Conservation (phyloP, 1,140 invertebrate genomes). For the Neodiprion virginianus region DNA sequence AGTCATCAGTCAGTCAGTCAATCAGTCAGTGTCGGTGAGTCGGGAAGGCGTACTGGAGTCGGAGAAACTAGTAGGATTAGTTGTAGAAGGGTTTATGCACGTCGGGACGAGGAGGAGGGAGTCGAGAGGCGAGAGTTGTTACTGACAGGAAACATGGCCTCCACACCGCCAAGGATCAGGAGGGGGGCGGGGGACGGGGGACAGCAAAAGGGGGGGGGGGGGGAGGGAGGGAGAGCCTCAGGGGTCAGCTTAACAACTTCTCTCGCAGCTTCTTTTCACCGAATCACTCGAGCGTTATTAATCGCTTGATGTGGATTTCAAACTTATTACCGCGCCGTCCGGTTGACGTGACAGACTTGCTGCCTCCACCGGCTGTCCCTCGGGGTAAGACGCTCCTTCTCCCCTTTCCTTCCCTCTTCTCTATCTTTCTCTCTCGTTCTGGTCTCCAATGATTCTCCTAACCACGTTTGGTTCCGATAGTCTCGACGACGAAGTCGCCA, state of each 20-base stretch:
- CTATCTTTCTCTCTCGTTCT: slow-evolving; percentile 4
- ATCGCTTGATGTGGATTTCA: slow-evolving; percentile 55
- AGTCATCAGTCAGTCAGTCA: slow-evolving; percentile 7
- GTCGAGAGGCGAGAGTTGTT: slow-evolving; percentile 41
- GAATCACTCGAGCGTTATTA: slow-evolving; percentile 53
- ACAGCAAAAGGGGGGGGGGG: no score
- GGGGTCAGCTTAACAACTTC: slow-evolving; percentile 45
- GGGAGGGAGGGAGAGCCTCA: slow-evolving; percentile 21
- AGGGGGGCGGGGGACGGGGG: background rate
- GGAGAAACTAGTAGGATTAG: slow-evolving; percentile 1
- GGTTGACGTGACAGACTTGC: slow-evolving; percentile 46
- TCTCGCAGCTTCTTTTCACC: slow-evolving; percentile 39
- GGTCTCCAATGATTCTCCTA: background rate
- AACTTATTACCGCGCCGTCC: slow-evolving; percentile 44
- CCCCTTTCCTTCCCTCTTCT: slow-evolving; percentile 10
- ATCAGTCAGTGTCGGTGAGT: background rate
- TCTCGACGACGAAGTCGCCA: background rate
- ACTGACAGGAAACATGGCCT: slow-evolving; percentile 53
- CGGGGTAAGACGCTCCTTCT: slow-evolving; percentile 14
- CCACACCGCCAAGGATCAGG: slow-evolving; percentile 27
- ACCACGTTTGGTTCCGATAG: background rate
- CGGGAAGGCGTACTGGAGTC: background rate
- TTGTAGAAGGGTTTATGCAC: background rate
- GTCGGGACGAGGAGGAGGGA: background rate
- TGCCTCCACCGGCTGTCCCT: slow-evolving; percentile 21